Percentiles rank a stretch among this genome's conserved stretches.
These are phyloP conservation scores for Phytoseiulus persimilis DNA, from an alignment of 2,888 invertebrate genomes.

Conservation along the genomic window DNA sequence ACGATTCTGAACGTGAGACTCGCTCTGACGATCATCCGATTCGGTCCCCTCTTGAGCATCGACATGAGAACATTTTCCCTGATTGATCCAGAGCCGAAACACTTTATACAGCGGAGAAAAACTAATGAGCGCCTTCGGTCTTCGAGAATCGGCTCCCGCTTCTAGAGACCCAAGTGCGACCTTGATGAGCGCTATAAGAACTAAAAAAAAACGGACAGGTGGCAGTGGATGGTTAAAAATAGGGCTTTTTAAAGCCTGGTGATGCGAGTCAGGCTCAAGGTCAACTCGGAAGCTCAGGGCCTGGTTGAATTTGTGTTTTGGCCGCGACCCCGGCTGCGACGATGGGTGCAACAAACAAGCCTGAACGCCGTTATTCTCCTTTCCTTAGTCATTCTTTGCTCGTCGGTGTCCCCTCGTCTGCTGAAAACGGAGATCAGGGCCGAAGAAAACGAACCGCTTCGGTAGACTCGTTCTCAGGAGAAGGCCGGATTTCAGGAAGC, in stretches of 20 bases:
- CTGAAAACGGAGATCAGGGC: too few relatives aligned
- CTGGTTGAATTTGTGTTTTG: background rate
- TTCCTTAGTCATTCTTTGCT: too few relatives aligned
- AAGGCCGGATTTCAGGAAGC: too few relatives aligned
- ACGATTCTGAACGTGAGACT: background rate
- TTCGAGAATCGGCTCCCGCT: background rate
- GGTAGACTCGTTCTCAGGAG: too few relatives aligned
- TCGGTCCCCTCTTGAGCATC: background rate
- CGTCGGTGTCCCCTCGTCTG: too few relatives aligned
- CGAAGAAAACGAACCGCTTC: too few relatives aligned
- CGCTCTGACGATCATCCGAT: background rate
- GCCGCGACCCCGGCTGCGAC: background rate
- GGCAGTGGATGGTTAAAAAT: background rate
- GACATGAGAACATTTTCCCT: background rate
- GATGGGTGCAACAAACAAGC: too few relatives aligned
- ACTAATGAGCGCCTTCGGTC: background rate
- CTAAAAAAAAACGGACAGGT: background rate
- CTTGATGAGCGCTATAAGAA: background rate
- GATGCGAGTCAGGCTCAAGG: background rate
- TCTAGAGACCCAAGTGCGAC: background rate
- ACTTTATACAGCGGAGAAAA: background rate
- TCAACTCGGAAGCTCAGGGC: background rate
- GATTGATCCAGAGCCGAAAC: background rate
- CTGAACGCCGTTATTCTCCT: too few relatives aligned
- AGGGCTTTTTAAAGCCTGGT: background rate